phyloP scores from a whole-genome alignment of 2,797 vertebrate species.

The Sebastes umbrosus region DNA sequence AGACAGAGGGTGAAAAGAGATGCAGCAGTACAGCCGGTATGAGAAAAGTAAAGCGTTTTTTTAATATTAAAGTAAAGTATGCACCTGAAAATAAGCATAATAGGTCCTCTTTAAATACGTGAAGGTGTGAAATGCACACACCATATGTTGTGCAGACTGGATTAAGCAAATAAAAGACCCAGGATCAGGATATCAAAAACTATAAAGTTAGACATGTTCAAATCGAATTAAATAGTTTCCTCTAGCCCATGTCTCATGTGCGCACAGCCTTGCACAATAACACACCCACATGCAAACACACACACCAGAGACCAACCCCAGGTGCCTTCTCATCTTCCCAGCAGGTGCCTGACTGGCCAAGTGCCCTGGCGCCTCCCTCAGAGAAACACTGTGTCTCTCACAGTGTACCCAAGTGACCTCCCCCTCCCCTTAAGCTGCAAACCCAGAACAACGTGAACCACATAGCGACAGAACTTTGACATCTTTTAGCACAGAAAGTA shows the following conservation, averaged over 20 bases:
- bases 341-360: conserved; percentile 56
- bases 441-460: conserved; percentile 59
- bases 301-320: conserved; percentile 35
- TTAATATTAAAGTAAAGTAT: background rate
- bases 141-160: background rate
- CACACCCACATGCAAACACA: background rate
- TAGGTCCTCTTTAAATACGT: background rate
- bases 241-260: background rate
- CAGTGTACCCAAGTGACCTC: conserved; percentile 45
- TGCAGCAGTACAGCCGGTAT: background rate
- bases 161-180: background rate
- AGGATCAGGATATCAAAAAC: background rate
- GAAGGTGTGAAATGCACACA: background rate
- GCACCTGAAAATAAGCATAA: too few relatives aligned
- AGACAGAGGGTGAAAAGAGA: background rate
- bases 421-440: conserved; percentile 6
- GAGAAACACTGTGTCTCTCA: conserved; percentile 48
- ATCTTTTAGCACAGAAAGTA: conserved; percentile 28
- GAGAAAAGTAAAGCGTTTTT: background rate
- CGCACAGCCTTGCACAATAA: background rate
- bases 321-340: conserved; percentile 59
- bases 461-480: conserved; percentile 29
- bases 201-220: background rate
- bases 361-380: conserved; percentile 51
- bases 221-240: background rate